Percentiles rank a stretch among this genome's conserved stretches.
Evolutionary conservation across 2,888 invertebrate genomes (phyloP).

Genomic region (Meiosimyza decipiens): DNA sequence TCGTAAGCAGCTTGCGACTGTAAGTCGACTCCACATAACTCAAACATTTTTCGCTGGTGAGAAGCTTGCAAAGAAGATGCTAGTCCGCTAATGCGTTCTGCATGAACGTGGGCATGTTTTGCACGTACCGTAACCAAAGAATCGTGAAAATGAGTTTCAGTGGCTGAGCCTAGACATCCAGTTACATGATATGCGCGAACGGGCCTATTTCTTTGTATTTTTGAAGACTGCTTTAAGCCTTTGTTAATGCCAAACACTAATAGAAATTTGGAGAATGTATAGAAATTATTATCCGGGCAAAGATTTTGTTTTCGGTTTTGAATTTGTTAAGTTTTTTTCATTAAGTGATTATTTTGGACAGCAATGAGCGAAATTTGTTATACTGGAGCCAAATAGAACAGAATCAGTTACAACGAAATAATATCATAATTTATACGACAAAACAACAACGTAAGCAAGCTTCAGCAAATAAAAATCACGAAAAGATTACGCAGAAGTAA

Average conservation of each 20-base stretch:
- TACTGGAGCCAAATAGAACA: too few relatives aligned
- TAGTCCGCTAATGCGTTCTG: constrained; percentile 77
- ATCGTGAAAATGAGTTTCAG: constrained; percentile 77
- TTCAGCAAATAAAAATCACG: too few relatives aligned
- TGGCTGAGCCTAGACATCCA: constrained; percentile 81
- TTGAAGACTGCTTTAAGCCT: constrained; percentile 71
- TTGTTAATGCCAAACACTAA: constrained; percentile 79
- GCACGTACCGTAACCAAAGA: constrained; percentile 79
- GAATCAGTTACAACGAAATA: too few relatives aligned
- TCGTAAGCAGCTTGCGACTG: constrained; percentile 92
- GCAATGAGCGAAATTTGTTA: too few relatives aligned
- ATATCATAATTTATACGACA: too few relatives aligned
- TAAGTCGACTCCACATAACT: constrained; percentile 81
- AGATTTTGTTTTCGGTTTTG: too few relatives aligned
- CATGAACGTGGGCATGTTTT: constrained; percentile 77
- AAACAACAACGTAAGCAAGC: too few relatives aligned
- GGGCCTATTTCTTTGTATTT: constrained; percentile 72
- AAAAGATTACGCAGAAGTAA: too few relatives aligned
- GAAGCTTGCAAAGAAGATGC: constrained; percentile 85
- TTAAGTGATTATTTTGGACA: neutral
- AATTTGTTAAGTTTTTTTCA: too few relatives aligned
- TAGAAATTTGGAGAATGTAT: neutral
- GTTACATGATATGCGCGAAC: constrained; percentile 79
- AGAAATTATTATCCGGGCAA: neutral
- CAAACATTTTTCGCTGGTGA: constrained; percentile 87